A percentile compares a stretch with the other conserved stretches of the same genome.
phyloP scores from a whole-genome alignment of 2,888 invertebrate genomes.

The Drosophila pegasa region DNA sequence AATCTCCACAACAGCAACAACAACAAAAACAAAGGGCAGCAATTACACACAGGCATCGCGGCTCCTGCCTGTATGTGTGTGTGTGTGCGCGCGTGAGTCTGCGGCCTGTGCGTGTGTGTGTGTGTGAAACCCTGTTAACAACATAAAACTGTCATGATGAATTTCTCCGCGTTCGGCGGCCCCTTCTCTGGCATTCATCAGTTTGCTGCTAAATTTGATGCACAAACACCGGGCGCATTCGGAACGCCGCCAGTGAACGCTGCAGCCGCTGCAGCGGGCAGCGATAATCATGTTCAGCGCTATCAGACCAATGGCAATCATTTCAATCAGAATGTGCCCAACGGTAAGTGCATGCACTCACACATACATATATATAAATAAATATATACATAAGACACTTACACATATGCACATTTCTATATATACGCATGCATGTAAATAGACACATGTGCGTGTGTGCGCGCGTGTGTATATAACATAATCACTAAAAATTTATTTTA shows the following conservation, averaged over 20 bases:
- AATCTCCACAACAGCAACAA: slow-evolving; percentile 10
- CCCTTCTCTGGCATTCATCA: slow-evolving; percentile 85
- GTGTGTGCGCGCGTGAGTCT: slow-evolving; percentile 25
- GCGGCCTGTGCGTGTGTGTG: slow-evolving; percentile 17
- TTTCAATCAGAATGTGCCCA: slow-evolving; percentile 85
- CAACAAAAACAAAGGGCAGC: slow-evolving; percentile 30
- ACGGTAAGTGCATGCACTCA: slow-evolving; percentile 80
- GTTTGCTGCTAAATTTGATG: slow-evolving; percentile 85
- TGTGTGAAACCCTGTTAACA: slow-evolving; percentile 43
- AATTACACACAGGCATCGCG: slow-evolving; percentile 28
- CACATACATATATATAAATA: slow-evolving; percentile 2
- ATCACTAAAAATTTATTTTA: slow-evolving; percentile 81
- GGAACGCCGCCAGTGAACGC: slow-evolving; percentile 83
- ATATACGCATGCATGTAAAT: slow-evolving; percentile 33
- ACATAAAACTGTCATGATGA: slow-evolving; percentile 82
- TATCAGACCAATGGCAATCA: slow-evolving; percentile 85
- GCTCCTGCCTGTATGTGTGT: slow-evolving; percentile 30
- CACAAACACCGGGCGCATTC: slow-evolving; percentile 84
- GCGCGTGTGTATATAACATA: slow-evolving; percentile 69
- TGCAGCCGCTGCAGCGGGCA: slow-evolving; percentile 75
- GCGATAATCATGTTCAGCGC: slow-evolving; percentile 84
- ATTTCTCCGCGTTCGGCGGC: slow-evolving; percentile 85
- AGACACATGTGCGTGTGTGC: slow-evolving; percentile 53
- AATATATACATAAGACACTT: slow-evolving; percentile 1
- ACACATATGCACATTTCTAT: slow-evolving; percentile 10